Base-by-base conservation (phyloP, 1,140 invertebrate genomes). In the Temnothorax nylanderi region DNA sequence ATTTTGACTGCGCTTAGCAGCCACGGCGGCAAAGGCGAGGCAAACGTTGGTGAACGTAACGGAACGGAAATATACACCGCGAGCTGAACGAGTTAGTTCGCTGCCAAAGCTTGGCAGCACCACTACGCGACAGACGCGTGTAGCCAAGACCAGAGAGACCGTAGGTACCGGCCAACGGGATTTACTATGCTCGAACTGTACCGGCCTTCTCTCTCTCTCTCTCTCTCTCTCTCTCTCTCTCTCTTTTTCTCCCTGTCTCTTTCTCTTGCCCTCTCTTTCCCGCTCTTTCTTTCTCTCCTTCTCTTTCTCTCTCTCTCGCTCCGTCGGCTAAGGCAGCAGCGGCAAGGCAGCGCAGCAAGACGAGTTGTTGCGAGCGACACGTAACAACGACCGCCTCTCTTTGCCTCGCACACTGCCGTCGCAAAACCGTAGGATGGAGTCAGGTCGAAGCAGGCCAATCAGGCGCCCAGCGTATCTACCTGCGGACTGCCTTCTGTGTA, bases 391-490 rank as follows among this genome's bases (percentile, higher is more conserved):
- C 90, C 87, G 81, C 91, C 87, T 90, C 88, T 88, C 81, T 80
- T 76, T 88, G 69, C 81, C 78, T 88, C 87, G 67, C 75, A 54
- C 87, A 81, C 72, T 74, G 54, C 51, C 88, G 88, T 80, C 74
- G 87, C 78, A 58, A 90, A 88, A 89, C 89, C 58, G 71, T 91
- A 90, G 89, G 90, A 89, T 75, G 90, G 85, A 91, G 72, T 88
- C 80, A 89, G 92, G 89, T 91, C 90, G 92, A 92, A 91, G 91
- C 93, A 94, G 92, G 93, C 94, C 94, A 95, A 95, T 94, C 94
- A 94, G 94, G 93, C 92, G 90, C 87, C 94, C 93, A 94, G 93
- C 93, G 91, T 93, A 92, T 94, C 92, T 94, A 93, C 94, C 93
- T 93, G 93, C 89, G 93, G 93, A 93, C 92, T 93, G 93, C 93